These are phyloP conservation scores for Sardina pilchardus DNA, from an alignment of 2,113 vertebrate species.

Conservation along the genomic window DNA sequence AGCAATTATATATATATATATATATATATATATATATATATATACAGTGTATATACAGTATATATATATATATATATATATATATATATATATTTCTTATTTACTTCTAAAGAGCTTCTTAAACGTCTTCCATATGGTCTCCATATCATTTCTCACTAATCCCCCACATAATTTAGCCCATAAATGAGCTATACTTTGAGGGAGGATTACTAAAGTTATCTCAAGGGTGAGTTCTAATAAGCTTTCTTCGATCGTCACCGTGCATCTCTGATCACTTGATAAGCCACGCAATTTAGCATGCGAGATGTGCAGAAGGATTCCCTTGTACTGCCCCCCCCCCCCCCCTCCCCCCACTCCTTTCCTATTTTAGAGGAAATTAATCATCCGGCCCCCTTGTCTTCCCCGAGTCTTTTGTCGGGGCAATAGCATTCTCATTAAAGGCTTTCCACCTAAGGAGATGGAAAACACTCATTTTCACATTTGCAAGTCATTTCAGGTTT, in stretches of 20 bases:
- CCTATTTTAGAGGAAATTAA: slow-evolving; percentile 4
- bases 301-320: neutral
- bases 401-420: neutral
- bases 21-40: too few species aligned
- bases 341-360: neutral
- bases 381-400: neutral
- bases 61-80: too few species aligned
- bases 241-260: neutral
- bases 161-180: neutral
- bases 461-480: slow-evolving; percentile 14
- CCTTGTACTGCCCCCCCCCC: neutral
- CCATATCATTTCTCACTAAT: neutral
- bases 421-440: slow-evolving; percentile 11
- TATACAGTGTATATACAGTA: too few species aligned
- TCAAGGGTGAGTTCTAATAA: neutral
- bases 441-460: neutral
- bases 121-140: neutral
- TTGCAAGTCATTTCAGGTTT: slow-evolving; percentile 4
- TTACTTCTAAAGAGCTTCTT: too few species aligned
- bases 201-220: neutral
- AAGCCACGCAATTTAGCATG: neutral
- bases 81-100: too few species aligned
- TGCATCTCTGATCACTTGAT: neutral
- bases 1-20: too few species aligned
- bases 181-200: neutral